Evolutionary conservation across 2,888 invertebrate genomes (phyloP).

Genomic region (Athalia circularis): DNA sequence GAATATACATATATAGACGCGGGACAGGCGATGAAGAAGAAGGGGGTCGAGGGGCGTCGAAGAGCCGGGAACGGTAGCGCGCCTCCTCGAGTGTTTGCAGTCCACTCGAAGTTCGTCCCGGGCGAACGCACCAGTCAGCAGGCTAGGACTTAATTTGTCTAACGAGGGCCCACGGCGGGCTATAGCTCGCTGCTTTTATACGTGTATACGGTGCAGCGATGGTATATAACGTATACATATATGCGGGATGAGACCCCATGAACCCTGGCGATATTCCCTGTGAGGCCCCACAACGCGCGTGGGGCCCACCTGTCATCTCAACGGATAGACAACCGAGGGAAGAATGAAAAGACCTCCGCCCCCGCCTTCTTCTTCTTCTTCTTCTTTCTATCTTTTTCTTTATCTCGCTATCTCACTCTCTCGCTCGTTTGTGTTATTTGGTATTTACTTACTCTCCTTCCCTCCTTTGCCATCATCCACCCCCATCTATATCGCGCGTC

Average conservation of each 20-base stretch:
- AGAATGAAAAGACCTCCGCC: constrained; percentile 12
- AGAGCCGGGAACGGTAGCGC: constrained; percentile 49
- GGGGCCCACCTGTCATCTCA: constrained; percentile 38
- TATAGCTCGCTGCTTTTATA: too few relatives aligned
- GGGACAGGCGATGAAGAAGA: background rate
- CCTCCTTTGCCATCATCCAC: too few relatives aligned
- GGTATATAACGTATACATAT: too few relatives aligned
- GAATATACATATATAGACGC: background rate
- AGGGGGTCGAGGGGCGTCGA: constrained; percentile 24
- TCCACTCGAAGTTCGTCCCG: constrained; percentile 73
- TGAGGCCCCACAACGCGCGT: constrained; percentile 21
- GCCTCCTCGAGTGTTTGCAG: constrained; percentile 72
- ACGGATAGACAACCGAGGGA: constrained; percentile 26
- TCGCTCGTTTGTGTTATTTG: background rate
- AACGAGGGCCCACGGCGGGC: constrained; percentile 65
- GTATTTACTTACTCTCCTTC: too few relatives aligned
- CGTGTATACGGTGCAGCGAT: too few relatives aligned
- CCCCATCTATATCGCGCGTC: too few relatives aligned
- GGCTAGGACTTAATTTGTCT: constrained; percentile 69
- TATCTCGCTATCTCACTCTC: background rate
- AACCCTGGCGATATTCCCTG: background rate
- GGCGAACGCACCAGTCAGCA: constrained; percentile 65
- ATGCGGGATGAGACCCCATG: too few relatives aligned
- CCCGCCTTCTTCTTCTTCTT: constrained; percentile 7
- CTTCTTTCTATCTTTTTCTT: background rate